Evolutionary conservation across 2,113 vertebrate genomes (phyloP).

Genomic region (Melanostigma gelatinosum): DNA sequence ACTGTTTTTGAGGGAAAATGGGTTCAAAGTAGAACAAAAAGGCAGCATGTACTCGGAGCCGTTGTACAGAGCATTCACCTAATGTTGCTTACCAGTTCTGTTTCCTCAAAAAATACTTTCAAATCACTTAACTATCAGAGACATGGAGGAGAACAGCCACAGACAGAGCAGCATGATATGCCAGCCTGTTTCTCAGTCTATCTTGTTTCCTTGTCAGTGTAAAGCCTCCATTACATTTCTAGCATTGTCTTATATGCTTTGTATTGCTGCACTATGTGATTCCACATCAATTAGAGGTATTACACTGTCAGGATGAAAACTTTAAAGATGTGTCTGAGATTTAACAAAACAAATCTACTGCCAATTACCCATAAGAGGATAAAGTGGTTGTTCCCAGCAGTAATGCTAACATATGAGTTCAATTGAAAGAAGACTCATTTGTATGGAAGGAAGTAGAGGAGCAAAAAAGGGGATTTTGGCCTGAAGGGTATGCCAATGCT

Average conservation of each 20-base stretch:
- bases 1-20: background rate
- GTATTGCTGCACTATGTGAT: constrained; percentile 48
- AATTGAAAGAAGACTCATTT: constrained; percentile 69
- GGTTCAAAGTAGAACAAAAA: background rate
- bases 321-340: constrained; percentile 64
- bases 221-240: constrained; percentile 45
- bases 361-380: constrained; percentile 58
- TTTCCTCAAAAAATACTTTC: constrained; percentile 2
- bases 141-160: constrained; percentile 7
- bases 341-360: constrained; percentile 67
- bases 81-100: background rate
- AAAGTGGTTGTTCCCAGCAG: constrained; percentile 50
- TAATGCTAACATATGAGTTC: constrained; percentile 56
- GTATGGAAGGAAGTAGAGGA: constrained; percentile 67
- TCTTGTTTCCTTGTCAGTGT: constrained; percentile 36
- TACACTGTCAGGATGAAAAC: constrained; percentile 62
- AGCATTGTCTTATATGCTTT: constrained; percentile 34
- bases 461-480: constrained; percentile 66
- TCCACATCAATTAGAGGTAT: constrained; percentile 56
- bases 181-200: constrained; percentile 1
- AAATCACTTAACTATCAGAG: constrained; percentile 5
- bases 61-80: background rate
- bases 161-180: background rate
- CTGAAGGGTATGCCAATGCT: constrained; percentile 56
- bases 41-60: background rate